Conservation (phyloP, 2,113 vertebrate species). For the Xiphias gladius region DNA sequence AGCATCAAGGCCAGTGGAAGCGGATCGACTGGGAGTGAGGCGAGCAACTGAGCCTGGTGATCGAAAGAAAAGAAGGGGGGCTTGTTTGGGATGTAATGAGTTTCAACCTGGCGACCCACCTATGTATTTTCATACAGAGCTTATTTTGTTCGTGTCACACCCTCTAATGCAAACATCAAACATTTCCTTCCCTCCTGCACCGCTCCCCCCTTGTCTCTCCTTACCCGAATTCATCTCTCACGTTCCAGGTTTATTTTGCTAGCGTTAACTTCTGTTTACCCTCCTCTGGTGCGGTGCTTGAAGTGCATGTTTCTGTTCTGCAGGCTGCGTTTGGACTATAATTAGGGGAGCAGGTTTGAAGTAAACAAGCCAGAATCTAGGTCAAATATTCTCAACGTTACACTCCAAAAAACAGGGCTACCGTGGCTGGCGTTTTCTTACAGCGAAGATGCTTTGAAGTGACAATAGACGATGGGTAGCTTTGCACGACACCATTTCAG, state of each 20-base stretch:
- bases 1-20: slow-evolving; percentile 42
- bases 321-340: slow-evolving; percentile 13
- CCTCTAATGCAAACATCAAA: slow-evolving; percentile 62
- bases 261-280: slow-evolving; percentile 63
- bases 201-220: slow-evolving; percentile 35
- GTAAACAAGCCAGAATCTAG: slow-evolving; percentile 65
- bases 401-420: not conserved
- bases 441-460: slow-evolving; percentile 20
- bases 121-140: slow-evolving; percentile 54
- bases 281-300: slow-evolving; percentile 28
- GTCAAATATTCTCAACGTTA: slow-evolving; percentile 43
- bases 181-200: slow-evolving; percentile 39
- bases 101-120: slow-evolving; percentile 35
- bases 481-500: not conserved
- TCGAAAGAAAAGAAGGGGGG: slow-evolving; percentile 33
- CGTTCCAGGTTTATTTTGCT: slow-evolving; percentile 70
- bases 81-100: slow-evolving; percentile 57
- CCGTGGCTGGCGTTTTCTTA: not conserved
- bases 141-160: slow-evolving; percentile 59
- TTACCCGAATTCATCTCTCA: slow-evolving; percentile 67
- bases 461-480: not conserved
- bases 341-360: slow-evolving; percentile 44
- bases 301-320: slow-evolving; percentile 50
- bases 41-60: not conserved
- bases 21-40: not conserved